phyloP scores from a whole-genome alignment of 2,113 vertebrate genomes.

The Atlantisia rogersi region DNA sequence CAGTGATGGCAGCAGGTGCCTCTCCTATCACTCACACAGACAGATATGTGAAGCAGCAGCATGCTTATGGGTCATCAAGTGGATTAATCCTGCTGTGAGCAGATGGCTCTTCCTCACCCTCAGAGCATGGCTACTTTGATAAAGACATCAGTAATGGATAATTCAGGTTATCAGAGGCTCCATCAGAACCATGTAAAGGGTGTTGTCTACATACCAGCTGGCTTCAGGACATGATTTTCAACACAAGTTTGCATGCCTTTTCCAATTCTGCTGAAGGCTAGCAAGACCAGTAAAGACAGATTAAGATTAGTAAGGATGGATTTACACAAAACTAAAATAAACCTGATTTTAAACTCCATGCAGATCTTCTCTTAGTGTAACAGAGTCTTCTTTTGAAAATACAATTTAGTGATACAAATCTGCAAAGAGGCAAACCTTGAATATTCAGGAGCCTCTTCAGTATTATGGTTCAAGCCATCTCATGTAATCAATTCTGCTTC shows the following conservation, averaged over 20 bases:
- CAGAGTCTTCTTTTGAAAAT: background rate
- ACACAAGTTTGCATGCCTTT: background rate
- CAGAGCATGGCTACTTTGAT: background rate
- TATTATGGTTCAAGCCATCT: background rate
- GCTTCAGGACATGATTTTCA: background rate
- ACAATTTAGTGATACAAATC: background rate
- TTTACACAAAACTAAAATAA: conserved; percentile 13
- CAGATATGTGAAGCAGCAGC: background rate
- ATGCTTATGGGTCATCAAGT: background rate
- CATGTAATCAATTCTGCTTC: background rate
- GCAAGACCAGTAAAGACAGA: conserved; percentile 1
- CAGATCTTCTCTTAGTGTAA: background rate
- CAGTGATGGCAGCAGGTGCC: background rate
- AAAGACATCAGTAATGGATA: conserved; percentile 28
- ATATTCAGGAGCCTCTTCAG: background rate
- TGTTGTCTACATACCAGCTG: background rate
- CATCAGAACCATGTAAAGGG: background rate
- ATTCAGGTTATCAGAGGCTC: conserved; percentile 1
- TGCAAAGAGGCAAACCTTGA: background rate
- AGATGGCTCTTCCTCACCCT: conserved; percentile 36
- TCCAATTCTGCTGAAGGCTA: background rate
- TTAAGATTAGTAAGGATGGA: conserved; percentile 5
- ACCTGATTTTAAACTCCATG: background rate
- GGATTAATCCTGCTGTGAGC: conserved; percentile 14
- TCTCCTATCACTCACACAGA: background rate